Conservation (phyloP, 2,888 invertebrate genomes). For the Biston stratarius region DNA sequence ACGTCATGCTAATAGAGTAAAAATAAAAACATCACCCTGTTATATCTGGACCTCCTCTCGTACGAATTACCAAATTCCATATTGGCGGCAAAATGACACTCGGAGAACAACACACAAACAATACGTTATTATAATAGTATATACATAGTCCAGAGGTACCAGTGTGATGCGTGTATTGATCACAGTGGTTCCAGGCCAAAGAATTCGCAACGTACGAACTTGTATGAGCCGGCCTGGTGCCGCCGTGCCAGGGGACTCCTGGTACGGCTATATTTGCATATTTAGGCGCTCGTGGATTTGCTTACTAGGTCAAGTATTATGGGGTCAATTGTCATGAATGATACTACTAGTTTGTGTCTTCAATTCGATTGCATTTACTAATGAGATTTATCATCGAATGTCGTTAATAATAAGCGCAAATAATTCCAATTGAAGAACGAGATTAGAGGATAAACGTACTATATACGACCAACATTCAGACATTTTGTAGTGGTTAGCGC, state of each 20-base stretch:
- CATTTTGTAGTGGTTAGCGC: too few relatives aligned
- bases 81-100: conserved; percentile 30
- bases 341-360: conserved; percentile 11
- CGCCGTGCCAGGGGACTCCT: conserved; percentile 31
- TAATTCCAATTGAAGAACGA: too few relatives aligned
- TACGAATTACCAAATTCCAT: conserved; percentile 86
- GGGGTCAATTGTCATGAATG: conserved; percentile 41
- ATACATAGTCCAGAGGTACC: too few relatives aligned
- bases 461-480: too few relatives aligned
- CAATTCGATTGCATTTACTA: background rate
- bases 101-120: conserved; percentile 3
- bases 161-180: conserved; percentile 67
- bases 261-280: conserved; percentile 42
- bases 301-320: conserved; percentile 64
- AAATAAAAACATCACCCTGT: conserved; percentile 80
- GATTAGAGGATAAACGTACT: too few relatives aligned
- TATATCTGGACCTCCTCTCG: conserved; percentile 87
- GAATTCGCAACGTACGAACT: conserved; percentile 59
- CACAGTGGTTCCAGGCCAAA: conserved; percentile 49
- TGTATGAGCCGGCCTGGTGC: conserved; percentile 2
- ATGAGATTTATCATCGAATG: too few relatives aligned
- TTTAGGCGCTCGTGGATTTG: conserved; percentile 33
- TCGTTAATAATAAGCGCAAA: too few relatives aligned
- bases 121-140: background rate
- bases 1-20: background rate